Evolutionary conservation across 2,888 invertebrate species (phyloP).

Genomic region (Acheta domesticus): DNA sequence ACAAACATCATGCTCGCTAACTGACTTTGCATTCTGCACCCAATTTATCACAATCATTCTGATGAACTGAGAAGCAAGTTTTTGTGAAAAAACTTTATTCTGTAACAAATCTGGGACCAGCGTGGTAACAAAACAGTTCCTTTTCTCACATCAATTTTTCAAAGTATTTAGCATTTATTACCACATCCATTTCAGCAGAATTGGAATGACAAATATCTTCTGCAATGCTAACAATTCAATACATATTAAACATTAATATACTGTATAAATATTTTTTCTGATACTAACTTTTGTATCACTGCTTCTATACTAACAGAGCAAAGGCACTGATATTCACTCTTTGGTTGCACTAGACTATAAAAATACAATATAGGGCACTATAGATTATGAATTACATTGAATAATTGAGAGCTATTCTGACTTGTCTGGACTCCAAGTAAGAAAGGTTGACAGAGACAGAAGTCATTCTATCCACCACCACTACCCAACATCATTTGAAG

Average conservation of each 20-base stretch:
- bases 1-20: not conserved
- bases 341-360: not conserved
- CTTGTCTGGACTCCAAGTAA: constrained; percentile 1
- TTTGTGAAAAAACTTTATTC: no score
- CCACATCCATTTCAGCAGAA: constrained; percentile 11
- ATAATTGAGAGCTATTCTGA: not conserved
- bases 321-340: not conserved
- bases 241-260: not conserved
- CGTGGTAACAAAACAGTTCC: not conserved
- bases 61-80: no score
- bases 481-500: not conserved
- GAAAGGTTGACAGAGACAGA: constrained; percentile 18
- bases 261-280: not conserved
- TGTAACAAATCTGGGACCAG: not conserved
- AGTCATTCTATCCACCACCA: constrained; percentile 9
- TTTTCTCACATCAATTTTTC: not conserved
- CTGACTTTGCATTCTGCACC: no score
- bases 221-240: not conserved
- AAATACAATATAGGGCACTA: not conserved
- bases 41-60: no score
- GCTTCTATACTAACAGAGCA: not conserved
- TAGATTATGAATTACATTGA: not conserved
- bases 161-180: not conserved
- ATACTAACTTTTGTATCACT: no score
- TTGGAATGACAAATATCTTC: not conserved